Evolutionary conservation across 1,140 invertebrate genomes (phyloP), one percentile per base, ranked within the genome.

Genomic region (Ladona fulva): DNA sequence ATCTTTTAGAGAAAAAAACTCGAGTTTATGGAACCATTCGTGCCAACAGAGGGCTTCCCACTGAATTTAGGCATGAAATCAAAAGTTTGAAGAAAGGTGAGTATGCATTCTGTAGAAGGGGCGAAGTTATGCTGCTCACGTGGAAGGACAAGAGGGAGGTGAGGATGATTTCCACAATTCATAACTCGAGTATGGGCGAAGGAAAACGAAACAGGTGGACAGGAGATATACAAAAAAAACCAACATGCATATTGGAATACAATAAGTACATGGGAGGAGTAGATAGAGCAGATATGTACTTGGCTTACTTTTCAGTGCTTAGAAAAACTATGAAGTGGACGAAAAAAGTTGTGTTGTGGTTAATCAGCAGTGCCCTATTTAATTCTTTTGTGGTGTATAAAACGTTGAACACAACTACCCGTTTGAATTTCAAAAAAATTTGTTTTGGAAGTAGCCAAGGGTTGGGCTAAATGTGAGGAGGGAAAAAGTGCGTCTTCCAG

Each of bases 391-490:
- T 19, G 24, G 29, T 75, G 24, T 16, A 75, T 25, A 75, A 37
- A 75, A 75, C 74, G 22, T 10, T 74, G 24, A 14, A 25, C 29
- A 37, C 16, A 75, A 24, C 12, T 24, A 19, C 24, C 16, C 24
- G 16, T 22, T 14, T 25, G 29, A 75, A 1, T 8, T 75, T 24
- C 29, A 75, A 75, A 75, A 74, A 74, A 75, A 75, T 19, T 75
- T 75, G 74, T 25, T 25, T 74, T 74, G 74, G n/a, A 24, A 74
- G 25, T 24, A 74, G 44, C 19, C 44, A 52, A 52, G 19, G 44
- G 44, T 52, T 52, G 44, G 44, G 76, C n/a, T 74, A 79, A 74
- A 25, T 74, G 44, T 78, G 22, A 79, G 75, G 44, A 11, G 44
- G 44, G 44, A 19, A 52, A 19, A 52, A 52, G 44, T 52, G 19